These are phyloP conservation scores for Mormoops blainvillei DNA, from an alignment of 2,113 vertebrate genomes.

Conservation along the genomic window DNA sequence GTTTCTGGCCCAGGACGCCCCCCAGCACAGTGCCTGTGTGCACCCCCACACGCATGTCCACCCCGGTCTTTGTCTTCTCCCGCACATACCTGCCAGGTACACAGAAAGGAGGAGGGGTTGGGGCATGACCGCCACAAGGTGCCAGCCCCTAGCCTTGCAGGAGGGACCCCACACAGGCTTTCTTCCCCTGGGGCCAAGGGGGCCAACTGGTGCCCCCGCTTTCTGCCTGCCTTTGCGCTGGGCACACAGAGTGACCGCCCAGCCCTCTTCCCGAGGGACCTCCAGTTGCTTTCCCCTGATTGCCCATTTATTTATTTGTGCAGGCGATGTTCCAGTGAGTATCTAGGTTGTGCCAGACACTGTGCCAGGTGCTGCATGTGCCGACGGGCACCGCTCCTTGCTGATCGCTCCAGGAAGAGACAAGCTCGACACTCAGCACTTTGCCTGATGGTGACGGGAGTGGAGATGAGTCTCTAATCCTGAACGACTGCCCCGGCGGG, in stretches of 20 bases:
- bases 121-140: rapidly evolving
- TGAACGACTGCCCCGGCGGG: neutral
- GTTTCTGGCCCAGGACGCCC: slow-evolving; percentile 94
- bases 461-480: neutral
- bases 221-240: neutral
- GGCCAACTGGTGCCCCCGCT: rapidly evolving
- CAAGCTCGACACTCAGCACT: neutral
- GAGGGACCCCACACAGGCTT: neutral
- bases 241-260: too few species aligned
- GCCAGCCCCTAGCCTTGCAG: rapidly evolving
- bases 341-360: neutral
- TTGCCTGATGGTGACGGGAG: neutral
- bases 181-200: neutral
- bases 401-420: neutral
- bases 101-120: neutral
- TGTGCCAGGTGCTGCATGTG: rapidly evolving
- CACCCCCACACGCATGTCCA: slow-evolving; percentile 96
- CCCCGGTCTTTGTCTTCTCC: slow-evolving; percentile 92
- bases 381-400: rapidly evolving
- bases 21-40: slow-evolving; percentile 94
- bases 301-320: rapidly evolving
- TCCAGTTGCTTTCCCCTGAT: rapidly evolving
- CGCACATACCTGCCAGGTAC: slow-evolving; percentile 85
- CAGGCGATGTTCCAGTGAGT: rapidly evolving
- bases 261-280: neutral